A percentile compares a stretch with the other conserved stretches of the same genome.
phyloP scores from a whole-genome alignment of 2,797 vertebrate genomes.

The Calcarius lapponicus region DNA sequence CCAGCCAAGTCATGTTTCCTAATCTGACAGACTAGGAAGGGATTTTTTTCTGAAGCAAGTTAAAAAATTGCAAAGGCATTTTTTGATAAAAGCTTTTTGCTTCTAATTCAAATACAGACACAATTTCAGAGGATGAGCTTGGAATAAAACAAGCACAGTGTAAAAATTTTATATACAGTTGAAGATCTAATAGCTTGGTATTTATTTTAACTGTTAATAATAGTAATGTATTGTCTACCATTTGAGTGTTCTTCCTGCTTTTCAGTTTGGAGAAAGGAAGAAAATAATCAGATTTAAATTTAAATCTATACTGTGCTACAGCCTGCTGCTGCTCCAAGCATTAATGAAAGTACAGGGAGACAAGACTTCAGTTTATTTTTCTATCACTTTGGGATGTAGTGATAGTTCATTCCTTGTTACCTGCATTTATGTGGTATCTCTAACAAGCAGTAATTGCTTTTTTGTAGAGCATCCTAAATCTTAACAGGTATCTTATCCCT shows the following conservation, averaged over 20 bases:
- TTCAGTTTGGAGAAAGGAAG: not conserved
- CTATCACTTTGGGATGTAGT: not conserved
- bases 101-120: not conserved
- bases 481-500: not conserved
- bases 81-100: not conserved
- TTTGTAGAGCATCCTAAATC: not conserved
- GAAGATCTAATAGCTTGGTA: not conserved
- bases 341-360: not conserved
- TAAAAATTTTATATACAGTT: not conserved
- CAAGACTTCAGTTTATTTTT: not conserved
- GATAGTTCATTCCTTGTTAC: not conserved
- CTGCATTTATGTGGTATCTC: not conserved
- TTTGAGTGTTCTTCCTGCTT: not conserved
- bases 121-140: not conserved
- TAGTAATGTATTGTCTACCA: not conserved
- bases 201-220: constrained; percentile 10
- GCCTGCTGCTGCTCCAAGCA: not conserved
- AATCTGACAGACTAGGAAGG: not conserved
- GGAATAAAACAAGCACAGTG: not conserved
- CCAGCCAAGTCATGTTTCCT: not conserved
- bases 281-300: not conserved
- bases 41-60: not conserved
- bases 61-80: not conserved
- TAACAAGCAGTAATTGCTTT: not conserved
- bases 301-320: not conserved